Base-by-base conservation (phyloP, 2,797 vertebrate genomes). In the Cryptoblepharus egeriae region DNA sequence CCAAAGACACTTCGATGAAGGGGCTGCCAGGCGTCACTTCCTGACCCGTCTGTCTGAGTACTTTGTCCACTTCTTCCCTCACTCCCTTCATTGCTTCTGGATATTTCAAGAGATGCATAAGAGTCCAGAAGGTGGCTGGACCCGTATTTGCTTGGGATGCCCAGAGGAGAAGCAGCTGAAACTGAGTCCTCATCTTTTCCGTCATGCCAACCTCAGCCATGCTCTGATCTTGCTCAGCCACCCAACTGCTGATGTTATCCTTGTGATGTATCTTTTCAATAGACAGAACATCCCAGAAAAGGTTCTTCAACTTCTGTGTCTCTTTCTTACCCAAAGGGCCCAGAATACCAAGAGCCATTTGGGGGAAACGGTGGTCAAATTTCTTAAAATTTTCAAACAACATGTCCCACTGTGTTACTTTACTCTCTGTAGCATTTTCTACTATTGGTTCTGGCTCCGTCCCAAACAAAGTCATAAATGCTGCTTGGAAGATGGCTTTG, bases 81-180 rank as follows among this genome's bases (percentile, higher is more conserved):
- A 98, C 95, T 6, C 97, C 97, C 69, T 35, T 78, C 97, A 98
- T 95, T n/a, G 97, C 98, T 1, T 97, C 96, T 11, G 96, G 96
- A 49, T 98, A 82, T 80, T 98, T 98, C 94, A 98, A 95, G 42
- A 99, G 96, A 83, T 95, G 97, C 4, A 98, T 79, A 32, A 99
- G 96, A 32, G 97, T 93, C 98, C 98, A 99, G 93, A 98, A 99
- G 0, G 97, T 79, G 11, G 96, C 89, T 0, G 98, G 97, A 0
- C 98, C 98, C 0, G 97, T 98, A 90, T 99, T 99, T 3, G 97
- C 94, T 88, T 98, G 98, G 39, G 98, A 97, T 5, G 97, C 97
- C 98, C 97, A 99, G 20, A 99, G 96, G 5, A 98, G 95, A 84
- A 97, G 78, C 72, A 99, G 96, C 96, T 96, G 97, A 88, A 95